Percentiles rank a stretch among this genome's conserved stretches.
Evolutionary conservation across 2,888 invertebrate species (phyloP).

Genomic region (Eledona agricola): DNA sequence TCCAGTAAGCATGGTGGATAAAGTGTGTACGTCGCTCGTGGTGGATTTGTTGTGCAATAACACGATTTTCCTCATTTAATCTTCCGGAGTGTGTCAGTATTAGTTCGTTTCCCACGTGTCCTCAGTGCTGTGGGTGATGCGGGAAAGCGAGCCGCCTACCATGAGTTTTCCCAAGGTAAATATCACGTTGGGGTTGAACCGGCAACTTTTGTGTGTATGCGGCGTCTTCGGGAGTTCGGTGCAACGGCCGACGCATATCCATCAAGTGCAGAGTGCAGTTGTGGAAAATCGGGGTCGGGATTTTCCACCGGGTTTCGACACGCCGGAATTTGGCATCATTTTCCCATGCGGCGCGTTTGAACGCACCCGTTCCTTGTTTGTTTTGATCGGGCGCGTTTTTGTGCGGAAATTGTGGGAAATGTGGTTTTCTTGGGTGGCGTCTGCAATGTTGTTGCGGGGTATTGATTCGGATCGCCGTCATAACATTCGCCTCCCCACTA

Average conservation of each 20-base stretch:
- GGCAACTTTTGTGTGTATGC: no score
- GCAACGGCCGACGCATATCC: no score
- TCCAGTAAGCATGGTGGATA: conserved; percentile 51
- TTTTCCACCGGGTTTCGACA: conserved; percentile 24
- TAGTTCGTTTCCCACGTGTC: conserved; percentile 1
- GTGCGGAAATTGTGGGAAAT: conserved; percentile 11
- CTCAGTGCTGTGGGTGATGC: conserved; percentile 13
- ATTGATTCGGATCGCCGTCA: conserved; percentile 56
- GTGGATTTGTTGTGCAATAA: conserved; percentile 42
- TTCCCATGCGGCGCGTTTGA: conserved; percentile 8
- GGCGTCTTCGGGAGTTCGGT: no score
- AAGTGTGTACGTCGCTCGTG: conserved; percentile 44
- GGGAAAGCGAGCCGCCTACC: conserved; percentile 2
- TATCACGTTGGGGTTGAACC: no score
- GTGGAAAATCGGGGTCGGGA: no score
- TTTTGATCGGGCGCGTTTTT: conserved; percentile 18
- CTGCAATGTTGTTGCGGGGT: conserved; percentile 52
- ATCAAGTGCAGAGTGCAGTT: no score
- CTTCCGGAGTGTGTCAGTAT: conserved; percentile 5
- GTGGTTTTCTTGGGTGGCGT: conserved; percentile 47
- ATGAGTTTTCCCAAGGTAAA: conserved; percentile 27
- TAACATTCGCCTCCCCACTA: conserved; percentile 54
- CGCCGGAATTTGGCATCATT: conserved; percentile 21
- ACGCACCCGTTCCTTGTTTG: conserved; percentile 8
- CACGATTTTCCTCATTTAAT: conserved; percentile 19